phyloP scores from a whole-genome alignment of 2,113 vertebrate species.

The Falcunculus frontatus region DNA sequence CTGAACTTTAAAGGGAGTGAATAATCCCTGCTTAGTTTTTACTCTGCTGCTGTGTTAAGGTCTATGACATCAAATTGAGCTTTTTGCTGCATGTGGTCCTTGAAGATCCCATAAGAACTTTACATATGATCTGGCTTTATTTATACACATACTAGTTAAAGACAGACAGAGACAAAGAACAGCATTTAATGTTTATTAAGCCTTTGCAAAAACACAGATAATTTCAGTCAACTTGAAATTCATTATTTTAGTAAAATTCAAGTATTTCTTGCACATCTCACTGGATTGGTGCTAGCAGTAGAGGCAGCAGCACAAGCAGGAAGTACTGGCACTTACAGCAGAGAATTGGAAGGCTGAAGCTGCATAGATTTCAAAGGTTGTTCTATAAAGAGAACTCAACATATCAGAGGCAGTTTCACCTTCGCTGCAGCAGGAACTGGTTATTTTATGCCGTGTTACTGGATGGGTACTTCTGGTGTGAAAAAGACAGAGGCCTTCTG shows the following conservation, averaged over 20 bases:
- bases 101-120: background rate
- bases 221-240: background rate
- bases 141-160: background rate
- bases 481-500: slow-evolving; percentile 16
- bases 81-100: background rate
- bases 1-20: background rate
- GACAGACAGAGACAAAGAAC: background rate
- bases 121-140: background rate
- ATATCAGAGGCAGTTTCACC: background rate
- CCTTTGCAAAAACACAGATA: slow-evolving; percentile 7
- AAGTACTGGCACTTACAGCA: slow-evolving; percentile 3
- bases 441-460: slow-evolving; percentile 12
- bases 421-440: background rate
- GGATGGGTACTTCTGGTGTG: slow-evolving; percentile 4
- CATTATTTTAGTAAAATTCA: background rate
- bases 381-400: background rate
- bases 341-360: background rate
- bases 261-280: slow-evolving; percentile 9
- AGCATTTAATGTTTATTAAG: slow-evolving; percentile 24
- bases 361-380: slow-evolving; percentile 10
- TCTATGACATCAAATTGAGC: background rate
- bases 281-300: background rate
- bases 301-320: background rate
- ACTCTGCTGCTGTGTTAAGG: background rate
- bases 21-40: background rate